phyloP scores from a whole-genome alignment of 2,797 vertebrate species.

The Spinibarbus caldwelli region DNA sequence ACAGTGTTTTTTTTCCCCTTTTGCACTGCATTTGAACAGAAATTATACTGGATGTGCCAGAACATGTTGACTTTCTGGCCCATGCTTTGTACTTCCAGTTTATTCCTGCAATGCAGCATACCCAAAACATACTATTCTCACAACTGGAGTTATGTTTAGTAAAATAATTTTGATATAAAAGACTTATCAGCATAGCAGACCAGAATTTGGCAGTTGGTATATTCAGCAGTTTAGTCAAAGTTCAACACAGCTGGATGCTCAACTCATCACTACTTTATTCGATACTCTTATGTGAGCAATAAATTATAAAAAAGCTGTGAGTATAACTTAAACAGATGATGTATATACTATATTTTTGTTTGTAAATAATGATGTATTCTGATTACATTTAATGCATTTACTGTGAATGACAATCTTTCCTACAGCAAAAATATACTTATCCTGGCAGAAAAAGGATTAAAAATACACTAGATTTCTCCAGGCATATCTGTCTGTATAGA shows the following conservation, averaged over 20 bases:
- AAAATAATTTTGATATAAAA: neutral
- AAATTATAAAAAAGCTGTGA: constrained; percentile 65
- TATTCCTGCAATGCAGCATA: neutral
- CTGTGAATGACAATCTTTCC: constrained; percentile 80
- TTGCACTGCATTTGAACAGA: neutral
- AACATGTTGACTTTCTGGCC: neutral
- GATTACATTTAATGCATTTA: constrained; percentile 69
- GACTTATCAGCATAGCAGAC: neutral
- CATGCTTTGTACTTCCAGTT: neutral
- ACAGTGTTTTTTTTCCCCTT: neutral
- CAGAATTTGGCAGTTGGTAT: neutral
- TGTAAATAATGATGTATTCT: constrained; percentile 71
- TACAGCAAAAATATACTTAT: constrained; percentile 61
- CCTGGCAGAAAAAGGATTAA: neutral
- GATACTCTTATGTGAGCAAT: constrained; percentile 3
- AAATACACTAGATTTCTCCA: constrained; percentile 18
- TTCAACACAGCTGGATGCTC: neutral
- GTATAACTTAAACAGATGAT: constrained; percentile 66
- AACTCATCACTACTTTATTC: constrained; percentile 1
- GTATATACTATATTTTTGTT: constrained; percentile 80
- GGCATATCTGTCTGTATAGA: neutral
- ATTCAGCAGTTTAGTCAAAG: neutral
- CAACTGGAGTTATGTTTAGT: constrained; percentile 3
- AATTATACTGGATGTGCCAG: constrained; percentile 1
- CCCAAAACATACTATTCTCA: neutral